Evolutionary conservation across 2,113 vertebrate species (phyloP).

Genomic region (Cynopterus brachyotis): DNA sequence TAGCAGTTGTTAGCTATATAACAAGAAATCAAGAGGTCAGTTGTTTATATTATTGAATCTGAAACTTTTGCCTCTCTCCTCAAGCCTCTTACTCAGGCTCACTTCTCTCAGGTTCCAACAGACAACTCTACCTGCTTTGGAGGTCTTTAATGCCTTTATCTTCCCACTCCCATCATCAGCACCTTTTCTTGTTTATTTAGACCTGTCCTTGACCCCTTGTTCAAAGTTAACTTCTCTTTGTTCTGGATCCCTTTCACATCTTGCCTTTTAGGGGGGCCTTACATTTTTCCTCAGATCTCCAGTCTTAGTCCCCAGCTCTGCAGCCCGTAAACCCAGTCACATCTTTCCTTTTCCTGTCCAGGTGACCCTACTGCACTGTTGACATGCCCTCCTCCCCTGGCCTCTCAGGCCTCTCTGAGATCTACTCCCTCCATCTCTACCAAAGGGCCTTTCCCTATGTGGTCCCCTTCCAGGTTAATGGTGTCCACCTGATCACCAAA

Average conservation of each 20-base stretch:
- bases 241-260: not conserved
- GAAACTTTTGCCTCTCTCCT: not conserved
- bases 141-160: not conserved
- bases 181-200: not conserved
- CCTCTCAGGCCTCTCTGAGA: not conserved
- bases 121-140: not conserved
- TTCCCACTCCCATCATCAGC: not conserved
- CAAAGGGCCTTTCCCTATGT: not conserved
- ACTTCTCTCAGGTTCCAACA: not conserved
- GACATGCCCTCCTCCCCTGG: not conserved
- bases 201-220: not conserved
- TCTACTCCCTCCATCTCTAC: not conserved
- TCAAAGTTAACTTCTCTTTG: not conserved
- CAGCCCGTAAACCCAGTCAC: not conserved
- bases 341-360: not conserved
- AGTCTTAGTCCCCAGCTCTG: not conserved
- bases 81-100: not conserved
- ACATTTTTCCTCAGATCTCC: not conserved
- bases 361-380: not conserved
- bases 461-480: not conserved
- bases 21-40: not conserved
- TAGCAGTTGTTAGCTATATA: not conserved
- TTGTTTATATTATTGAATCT: not conserved
- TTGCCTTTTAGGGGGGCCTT: not conserved
- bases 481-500: not conserved